phyloP scores from a whole-genome alignment of 1,140 invertebrate species.

The Drosophila auraria region DNA sequence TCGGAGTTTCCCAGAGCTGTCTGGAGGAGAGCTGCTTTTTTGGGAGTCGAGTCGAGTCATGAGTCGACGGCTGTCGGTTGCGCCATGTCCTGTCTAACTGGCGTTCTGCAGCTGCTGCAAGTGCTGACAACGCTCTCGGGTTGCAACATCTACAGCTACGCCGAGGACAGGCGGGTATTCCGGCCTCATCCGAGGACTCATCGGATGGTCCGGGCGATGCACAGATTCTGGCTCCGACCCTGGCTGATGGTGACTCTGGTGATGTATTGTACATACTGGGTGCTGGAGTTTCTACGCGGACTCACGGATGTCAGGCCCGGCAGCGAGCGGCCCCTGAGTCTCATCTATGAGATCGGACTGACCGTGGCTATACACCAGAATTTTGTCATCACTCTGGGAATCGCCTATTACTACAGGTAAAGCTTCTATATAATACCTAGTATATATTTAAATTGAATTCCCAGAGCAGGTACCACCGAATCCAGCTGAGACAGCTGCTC shows the following conservation, averaged over 20 bases:
- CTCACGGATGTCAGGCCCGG: background rate
- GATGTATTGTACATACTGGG: background rate
- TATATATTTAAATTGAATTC: too few relatives aligned
- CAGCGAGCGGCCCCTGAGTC: background rate
- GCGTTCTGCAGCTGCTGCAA: conserved; percentile 42
- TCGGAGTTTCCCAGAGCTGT: conserved; percentile 31
- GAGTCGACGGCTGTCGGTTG: conserved; percentile 21
- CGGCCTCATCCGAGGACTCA: conserved; percentile 2
- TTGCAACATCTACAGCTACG: conserved; percentile 57
- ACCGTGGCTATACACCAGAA: conserved; percentile 1
- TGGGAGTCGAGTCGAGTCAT: conserved; percentile 24
- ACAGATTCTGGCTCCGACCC: conserved; percentile 49
- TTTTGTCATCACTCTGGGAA: background rate
- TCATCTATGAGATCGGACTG: conserved; percentile 20
- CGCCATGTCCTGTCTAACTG: conserved; percentile 58
- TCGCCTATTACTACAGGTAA: conserved; percentile 32
- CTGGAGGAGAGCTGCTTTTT: conserved; percentile 1
- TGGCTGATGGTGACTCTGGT: conserved; percentile 12
- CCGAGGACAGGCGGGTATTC: conserved; percentile 17
- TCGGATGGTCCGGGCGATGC: conserved; percentile 26
- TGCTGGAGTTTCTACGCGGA: background rate
- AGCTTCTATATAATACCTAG: too few relatives aligned
- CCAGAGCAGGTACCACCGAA: conserved; percentile 1
- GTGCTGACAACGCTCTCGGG: conserved; percentile 45
- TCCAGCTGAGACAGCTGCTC: conserved; percentile 16